A percentile compares a stretch with the other conserved stretches of the same genome.
Evolutionary conservation across 1,140 invertebrate species (phyloP).

Genomic region (Macrobrachium rosenbergii): DNA sequence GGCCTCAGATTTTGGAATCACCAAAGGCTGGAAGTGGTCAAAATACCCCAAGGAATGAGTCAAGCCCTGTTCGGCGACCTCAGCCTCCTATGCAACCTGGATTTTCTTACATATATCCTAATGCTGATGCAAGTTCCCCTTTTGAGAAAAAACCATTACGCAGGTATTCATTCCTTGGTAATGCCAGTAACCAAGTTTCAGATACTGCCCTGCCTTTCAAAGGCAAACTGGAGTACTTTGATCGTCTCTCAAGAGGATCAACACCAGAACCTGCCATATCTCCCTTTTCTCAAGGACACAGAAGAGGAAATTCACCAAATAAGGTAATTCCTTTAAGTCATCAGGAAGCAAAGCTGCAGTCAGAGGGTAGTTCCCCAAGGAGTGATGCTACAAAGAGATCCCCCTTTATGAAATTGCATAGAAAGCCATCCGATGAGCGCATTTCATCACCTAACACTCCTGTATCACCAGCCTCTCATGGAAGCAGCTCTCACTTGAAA

Average conservation of each 20-base stretch:
- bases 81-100: conserved; percentile 39
- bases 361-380: background rate
- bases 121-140: conserved; percentile 18
- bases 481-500: too few relatives aligned
- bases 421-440: too few relatives aligned
- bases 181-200: background rate
- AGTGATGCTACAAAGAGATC: too few relatives aligned
- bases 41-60: background rate
- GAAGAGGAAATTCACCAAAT: conserved; percentile 5
- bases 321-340: background rate
- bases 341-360: background rate
- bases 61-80: conserved; percentile 16
- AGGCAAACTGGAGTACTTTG: conserved; percentile 51
- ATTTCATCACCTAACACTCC: too few relatives aligned
- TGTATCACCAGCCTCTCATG: too few relatives aligned
- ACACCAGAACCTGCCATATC: conserved; percentile 35
- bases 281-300: conserved; percentile 8
- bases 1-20: background rate
- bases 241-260: conserved; percentile 35
- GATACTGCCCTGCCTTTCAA: conserved; percentile 46
- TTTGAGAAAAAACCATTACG: conserved; percentile 13
- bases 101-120: conserved; percentile 57
- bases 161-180: conserved; percentile 12
- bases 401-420: too few relatives aligned
- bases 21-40: background rate